phyloP scores from a whole-genome alignment of 2,797 vertebrate species.

The Liparis tanakae region DNA sequence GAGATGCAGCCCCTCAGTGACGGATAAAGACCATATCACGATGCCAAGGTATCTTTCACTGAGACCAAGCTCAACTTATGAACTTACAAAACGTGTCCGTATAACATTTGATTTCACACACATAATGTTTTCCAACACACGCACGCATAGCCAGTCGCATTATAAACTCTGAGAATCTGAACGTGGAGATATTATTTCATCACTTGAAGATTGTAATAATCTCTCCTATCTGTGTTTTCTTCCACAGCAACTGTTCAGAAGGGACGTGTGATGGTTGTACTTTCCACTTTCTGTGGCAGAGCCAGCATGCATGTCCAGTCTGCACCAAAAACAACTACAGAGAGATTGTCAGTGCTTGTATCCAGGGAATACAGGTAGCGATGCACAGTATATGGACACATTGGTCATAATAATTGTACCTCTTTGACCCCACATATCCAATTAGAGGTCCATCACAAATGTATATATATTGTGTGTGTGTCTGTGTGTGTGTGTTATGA shows the following conservation, averaged over 20 bases:
- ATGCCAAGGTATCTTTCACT: conserved; percentile 85
- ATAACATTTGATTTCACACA: conserved; percentile 9
- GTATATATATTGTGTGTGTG: not conserved
- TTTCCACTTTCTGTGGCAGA: conserved; percentile 94
- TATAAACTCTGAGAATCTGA: conserved; percentile 21
- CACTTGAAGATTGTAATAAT: not conserved
- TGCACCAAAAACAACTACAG: conserved; percentile 90
- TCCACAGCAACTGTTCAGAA: conserved; percentile 88
- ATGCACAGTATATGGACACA: not conserved
- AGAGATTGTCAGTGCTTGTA: conserved; percentile 89
- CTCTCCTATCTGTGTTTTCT: conserved; percentile 30
- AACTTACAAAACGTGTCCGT: not conserved
- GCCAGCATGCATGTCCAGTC: conserved; percentile 88
- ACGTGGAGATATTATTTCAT: not conserved
- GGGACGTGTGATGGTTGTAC: conserved; percentile 96
- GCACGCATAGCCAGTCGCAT: not conserved
- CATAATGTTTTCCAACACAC: not conserved
- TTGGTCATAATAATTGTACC: not conserved
- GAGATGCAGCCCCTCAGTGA: conserved; percentile 85
- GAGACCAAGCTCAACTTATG: conserved; percentile 18
- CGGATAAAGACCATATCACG: conserved; percentile 73
- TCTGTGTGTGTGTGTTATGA: no score
- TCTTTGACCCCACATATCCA: not conserved
- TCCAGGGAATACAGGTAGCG: conserved; percentile 90
- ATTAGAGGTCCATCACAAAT: conserved; percentile 2